These are phyloP conservation scores for Pachyrhynchus sulphureomaculatus DNA, from an alignment of 1,140 invertebrate genomes.

Conservation along the genomic window DNA sequence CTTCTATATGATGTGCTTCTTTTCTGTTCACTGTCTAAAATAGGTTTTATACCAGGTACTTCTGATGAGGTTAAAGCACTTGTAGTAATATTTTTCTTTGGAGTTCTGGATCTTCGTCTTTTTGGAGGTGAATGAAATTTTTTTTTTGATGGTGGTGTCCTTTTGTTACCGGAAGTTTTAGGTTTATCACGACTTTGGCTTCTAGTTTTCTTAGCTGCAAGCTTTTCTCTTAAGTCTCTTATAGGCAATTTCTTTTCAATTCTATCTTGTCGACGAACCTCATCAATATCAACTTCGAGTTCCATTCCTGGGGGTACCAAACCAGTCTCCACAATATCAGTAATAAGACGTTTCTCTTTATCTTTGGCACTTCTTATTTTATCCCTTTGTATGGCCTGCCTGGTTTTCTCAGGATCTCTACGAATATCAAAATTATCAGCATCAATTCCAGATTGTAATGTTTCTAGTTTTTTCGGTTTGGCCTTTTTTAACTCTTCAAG, in stretches of 20 bases:
- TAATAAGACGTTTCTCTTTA: slow-evolving; percentile 42
- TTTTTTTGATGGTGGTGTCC: neutral
- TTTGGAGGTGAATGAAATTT: neutral
- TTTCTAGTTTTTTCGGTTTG: neutral
- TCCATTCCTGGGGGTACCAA: slow-evolving; percentile 51
- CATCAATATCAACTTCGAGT: slow-evolving; percentile 43
- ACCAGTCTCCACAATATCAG: slow-evolving; percentile 47
- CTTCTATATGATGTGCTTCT: neutral
- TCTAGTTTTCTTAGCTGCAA: neutral
- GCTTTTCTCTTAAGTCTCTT: slow-evolving; percentile 4
- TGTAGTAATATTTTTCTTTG: too few species aligned
- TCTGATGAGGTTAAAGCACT: neutral
- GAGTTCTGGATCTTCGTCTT: neutral
- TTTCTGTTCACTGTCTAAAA: too few species aligned
- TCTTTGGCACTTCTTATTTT: slow-evolving; percentile 48
- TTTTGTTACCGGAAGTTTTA: neutral
- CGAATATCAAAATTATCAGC: slow-evolving; percentile 33
- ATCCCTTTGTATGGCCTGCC: slow-evolving; percentile 46
- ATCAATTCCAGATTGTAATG: neutral
- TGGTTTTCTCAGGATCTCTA: slow-evolving; percentile 49
- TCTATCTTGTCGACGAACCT: slow-evolving; percentile 7
- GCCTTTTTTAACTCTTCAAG: slow-evolving; percentile 4
- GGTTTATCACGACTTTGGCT: neutral
- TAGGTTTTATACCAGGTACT: too few species aligned
- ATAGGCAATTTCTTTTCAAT: slow-evolving; percentile 1